Conservation (phyloP, 2,888 invertebrate genomes). For the Nomada fabriciana region DNA sequence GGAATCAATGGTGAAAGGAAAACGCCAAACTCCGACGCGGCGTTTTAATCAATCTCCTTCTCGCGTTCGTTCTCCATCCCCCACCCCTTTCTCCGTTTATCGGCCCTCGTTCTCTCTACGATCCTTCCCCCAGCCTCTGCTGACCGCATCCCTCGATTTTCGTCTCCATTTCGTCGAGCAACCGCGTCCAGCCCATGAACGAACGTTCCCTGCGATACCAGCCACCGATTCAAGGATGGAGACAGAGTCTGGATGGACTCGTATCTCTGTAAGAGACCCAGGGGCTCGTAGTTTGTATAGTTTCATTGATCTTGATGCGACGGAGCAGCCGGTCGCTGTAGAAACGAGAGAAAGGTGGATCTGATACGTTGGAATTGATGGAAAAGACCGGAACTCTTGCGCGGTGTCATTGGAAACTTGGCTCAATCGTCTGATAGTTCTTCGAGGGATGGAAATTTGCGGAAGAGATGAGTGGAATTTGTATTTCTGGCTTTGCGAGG, state of each 20-base stretch:
- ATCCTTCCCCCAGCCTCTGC: slow-evolving; percentile 6
- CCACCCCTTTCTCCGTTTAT: slow-evolving; percentile 24
- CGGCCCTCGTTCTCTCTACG: slow-evolving; percentile 22
- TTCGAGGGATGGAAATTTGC: neutral
- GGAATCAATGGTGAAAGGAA: slow-evolving; percentile 73
- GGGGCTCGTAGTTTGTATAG: slow-evolving; percentile 60
- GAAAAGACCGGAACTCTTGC: neutral
- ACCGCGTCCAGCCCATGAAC: slow-evolving; percentile 35
- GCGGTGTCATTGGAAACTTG: neutral
- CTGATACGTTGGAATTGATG: slow-evolving; percentile 23
- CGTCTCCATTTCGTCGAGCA: slow-evolving; percentile 52
- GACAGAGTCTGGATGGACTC: neutral
- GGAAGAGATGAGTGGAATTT: neutral
- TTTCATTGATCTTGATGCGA: slow-evolving; percentile 66
- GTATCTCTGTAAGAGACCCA: slow-evolving; percentile 49
- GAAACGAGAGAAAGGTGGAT: slow-evolving; percentile 6
- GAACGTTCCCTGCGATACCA: slow-evolving; percentile 26
- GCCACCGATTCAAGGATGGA: neutral
- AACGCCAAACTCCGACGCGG: slow-evolving; percentile 67
- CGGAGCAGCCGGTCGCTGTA: slow-evolving; percentile 7
- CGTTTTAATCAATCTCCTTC: slow-evolving; percentile 75
- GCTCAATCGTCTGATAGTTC: neutral
- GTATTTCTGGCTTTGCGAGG: too few relatives aligned
- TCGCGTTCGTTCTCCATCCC: slow-evolving; percentile 27
- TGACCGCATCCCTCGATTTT: slow-evolving; percentile 56